Evolutionary conservation across 2,113 vertebrate genomes (phyloP).

Genomic region (human (Homo sapiens)): GRCh38 chr2:174166501-174167000

Average conservation of each 20-base stretch:
- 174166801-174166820: neutral
- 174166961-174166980: neutral
- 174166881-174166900: neutral
- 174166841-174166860: slow-evolving; percentile 27
- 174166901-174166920: slow-evolving; percentile 31
- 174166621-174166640: neutral
- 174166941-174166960: slow-evolving; percentile 47
- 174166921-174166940: neutral
- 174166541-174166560: neutral
- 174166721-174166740: slow-evolving; percentile 21
- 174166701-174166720: neutral
- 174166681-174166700: slow-evolving; percentile 6
- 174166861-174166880: neutral
- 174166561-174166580: neutral
- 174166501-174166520: neutral
- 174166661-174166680: slow-evolving; percentile 42
- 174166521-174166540: neutral
- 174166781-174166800: slow-evolving; percentile 13
- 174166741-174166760: neutral
- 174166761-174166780: neutral
- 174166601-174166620: neutral
- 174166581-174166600: neutral
- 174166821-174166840: slow-evolving; percentile 1
- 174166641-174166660: neutral
- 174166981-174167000: slow-evolving; percentile 44